These are phyloP conservation scores for Anser cygnoides DNA, from an alignment of 2,113 vertebrate genomes.

Conservation along the genomic window DNA sequence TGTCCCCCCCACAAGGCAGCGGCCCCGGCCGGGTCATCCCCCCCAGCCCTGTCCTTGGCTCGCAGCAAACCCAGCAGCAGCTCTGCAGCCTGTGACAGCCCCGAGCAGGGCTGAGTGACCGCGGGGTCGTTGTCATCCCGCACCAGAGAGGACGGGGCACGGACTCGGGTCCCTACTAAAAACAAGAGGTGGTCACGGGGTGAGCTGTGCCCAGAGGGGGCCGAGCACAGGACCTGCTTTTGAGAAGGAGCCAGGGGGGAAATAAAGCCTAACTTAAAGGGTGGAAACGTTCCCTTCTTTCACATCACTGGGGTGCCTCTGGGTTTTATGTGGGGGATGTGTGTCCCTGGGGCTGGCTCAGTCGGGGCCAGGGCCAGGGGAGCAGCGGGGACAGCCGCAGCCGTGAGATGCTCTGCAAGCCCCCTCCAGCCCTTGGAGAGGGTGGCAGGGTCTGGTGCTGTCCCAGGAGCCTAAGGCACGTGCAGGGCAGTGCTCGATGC, in stretches of 20 bases:
- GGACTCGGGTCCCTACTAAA: background rate
- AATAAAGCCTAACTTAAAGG: background rate
- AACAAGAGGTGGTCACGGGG: background rate
- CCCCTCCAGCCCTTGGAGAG: background rate
- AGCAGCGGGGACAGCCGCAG: background rate
- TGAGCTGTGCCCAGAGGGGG: rapidly evolving
- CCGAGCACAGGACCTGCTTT: background rate
- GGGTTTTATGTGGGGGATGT: background rate
- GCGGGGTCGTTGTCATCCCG: background rate
- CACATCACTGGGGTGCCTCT: background rate
- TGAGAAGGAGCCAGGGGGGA: background rate
- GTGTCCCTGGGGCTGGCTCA: background rate
- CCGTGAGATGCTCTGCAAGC: rapidly evolving
- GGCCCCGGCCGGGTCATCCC: background rate
- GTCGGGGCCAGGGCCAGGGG: background rate
- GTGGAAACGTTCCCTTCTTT: background rate
- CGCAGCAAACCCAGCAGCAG: rapidly evolving
- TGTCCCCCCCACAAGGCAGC: background rate
- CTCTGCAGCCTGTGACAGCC: no score
- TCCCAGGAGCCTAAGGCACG: rapidly evolving
- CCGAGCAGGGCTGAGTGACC: background rate
- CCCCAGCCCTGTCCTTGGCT: background rate
- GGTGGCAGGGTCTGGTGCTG: background rate
- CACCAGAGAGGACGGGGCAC: background rate
- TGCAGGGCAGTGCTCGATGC: rapidly evolving